phyloP scores from a whole-genome alignment of 2,113 vertebrate genomes.

The Stercorarius parasiticus region DNA sequence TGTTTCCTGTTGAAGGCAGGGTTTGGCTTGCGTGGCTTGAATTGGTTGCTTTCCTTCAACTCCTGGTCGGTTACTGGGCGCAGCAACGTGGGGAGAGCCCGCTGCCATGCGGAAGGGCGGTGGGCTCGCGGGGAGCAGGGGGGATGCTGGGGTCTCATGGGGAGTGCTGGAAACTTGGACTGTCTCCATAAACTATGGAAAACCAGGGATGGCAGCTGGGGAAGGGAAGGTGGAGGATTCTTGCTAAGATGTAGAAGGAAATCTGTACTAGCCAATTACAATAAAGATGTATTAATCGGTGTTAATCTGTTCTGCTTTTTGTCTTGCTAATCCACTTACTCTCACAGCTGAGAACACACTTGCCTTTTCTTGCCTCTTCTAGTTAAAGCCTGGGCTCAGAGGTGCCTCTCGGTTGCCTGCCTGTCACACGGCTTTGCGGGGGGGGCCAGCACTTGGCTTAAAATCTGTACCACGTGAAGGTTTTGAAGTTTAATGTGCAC shows the following conservation, averaged over 20 bases:
- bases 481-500: rapidly evolving
- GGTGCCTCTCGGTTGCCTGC: background rate
- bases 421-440: background rate
- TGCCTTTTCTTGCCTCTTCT: background rate
- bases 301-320: background rate
- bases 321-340: background rate
- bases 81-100: rapidly evolving
- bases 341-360: background rate
- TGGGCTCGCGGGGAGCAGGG: rapidly evolving
- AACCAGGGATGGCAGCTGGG: background rate
- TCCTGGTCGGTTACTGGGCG: rapidly evolving
- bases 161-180: background rate
- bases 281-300: constrained; percentile 23
- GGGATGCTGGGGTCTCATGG: rapidly evolving
- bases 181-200: rapidly evolving
- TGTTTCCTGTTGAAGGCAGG: background rate
- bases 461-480: background rate
- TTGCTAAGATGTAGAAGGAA: background rate
- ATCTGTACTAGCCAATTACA: background rate
- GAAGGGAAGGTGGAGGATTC: background rate
- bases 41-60: rapidly evolving
- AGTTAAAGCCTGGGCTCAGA: background rate
- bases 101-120: rapidly evolving
- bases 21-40: background rate
- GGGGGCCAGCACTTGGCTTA: background rate